These are phyloP conservation scores for Polietes domitor DNA, from an alignment of 2,888 invertebrate genomes.

Conservation along the genomic window DNA sequence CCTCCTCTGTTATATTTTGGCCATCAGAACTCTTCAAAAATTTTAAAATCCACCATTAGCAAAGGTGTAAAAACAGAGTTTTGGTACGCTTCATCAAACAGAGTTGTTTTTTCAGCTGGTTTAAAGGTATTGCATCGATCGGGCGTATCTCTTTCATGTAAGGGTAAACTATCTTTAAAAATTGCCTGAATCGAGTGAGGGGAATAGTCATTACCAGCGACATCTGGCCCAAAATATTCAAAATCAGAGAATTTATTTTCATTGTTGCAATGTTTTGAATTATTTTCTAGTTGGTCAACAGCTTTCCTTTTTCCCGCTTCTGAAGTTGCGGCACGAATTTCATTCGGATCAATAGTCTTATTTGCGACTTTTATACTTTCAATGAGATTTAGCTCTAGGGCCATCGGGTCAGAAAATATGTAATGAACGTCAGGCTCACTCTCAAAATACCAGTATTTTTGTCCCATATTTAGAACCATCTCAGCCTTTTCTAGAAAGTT, in stretches of 20 bases:
- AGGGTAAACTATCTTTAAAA: conserved; percentile 43
- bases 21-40: conserved; percentile 43
- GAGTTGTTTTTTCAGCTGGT: background rate
- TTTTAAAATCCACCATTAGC: conserved; percentile 13
- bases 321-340: no score
- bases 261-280: conserved; percentile 19
- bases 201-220: conserved; percentile 41
- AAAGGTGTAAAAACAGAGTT: conserved; percentile 19
- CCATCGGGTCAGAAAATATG: conserved; percentile 46
- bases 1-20: background rate
- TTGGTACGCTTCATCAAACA: background rate
- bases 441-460: conserved; percentile 60
- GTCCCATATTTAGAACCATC: conserved; percentile 65
- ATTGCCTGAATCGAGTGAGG: conserved; percentile 52
- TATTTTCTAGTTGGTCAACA: no score
- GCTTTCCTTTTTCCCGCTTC: no score
- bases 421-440: conserved; percentile 1
- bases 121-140: conserved; percentile 17
- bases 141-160: no score
- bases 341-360: background rate
- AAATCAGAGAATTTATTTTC: conserved; percentile 38
- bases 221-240: conserved; percentile 39
- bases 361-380: conserved; percentile 35
- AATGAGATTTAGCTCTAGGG: conserved; percentile 38
- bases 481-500: conserved; percentile 57